Evolutionary conservation across 1,140 invertebrate genomes (phyloP).

Genomic region (Mactra quadrangularis): DNA sequence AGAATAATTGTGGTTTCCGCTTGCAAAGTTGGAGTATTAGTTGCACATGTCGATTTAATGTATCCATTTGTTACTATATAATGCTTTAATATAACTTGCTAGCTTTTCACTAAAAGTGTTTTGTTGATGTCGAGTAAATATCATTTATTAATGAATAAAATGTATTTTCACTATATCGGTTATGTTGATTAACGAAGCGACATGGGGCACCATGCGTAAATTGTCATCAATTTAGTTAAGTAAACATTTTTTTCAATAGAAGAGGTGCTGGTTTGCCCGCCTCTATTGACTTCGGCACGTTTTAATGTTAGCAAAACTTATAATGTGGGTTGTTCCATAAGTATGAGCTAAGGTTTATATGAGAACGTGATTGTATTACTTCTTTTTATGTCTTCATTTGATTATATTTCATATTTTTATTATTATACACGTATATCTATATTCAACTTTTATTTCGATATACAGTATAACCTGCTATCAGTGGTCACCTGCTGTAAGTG

Average conservation of each 20-base stretch:
- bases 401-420: too few relatives aligned
- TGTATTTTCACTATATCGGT: conserved; percentile 50
- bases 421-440: too few relatives aligned
- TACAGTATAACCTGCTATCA: too few relatives aligned
- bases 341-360: too few relatives aligned
- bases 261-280: conserved; percentile 1
- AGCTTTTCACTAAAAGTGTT: conserved; percentile 12
- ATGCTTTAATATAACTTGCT: too few relatives aligned
- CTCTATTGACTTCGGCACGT: conserved; percentile 41
- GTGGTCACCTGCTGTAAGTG: too few relatives aligned
- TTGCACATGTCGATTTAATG: conserved; percentile 10
- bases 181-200: conserved; percentile 38
- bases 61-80: conserved; percentile 21
- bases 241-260: conserved; percentile 42
- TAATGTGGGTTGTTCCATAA: background rate
- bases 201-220: conserved; percentile 37
- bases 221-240: conserved; percentile 53
- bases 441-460: too few relatives aligned
- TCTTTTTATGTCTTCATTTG: too few relatives aligned
- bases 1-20: conserved; percentile 4
- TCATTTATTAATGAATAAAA: conserved; percentile 46
- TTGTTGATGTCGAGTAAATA: conserved; percentile 48
- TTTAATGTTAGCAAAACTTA: conserved; percentile 25
- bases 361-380: too few relatives aligned
- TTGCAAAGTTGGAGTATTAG: conserved; percentile 16